Evolutionary conservation across 2,888 invertebrate species (phyloP), one percentile per base, ranked within the genome.

Genomic region (Amaurobius ferox): DNA sequence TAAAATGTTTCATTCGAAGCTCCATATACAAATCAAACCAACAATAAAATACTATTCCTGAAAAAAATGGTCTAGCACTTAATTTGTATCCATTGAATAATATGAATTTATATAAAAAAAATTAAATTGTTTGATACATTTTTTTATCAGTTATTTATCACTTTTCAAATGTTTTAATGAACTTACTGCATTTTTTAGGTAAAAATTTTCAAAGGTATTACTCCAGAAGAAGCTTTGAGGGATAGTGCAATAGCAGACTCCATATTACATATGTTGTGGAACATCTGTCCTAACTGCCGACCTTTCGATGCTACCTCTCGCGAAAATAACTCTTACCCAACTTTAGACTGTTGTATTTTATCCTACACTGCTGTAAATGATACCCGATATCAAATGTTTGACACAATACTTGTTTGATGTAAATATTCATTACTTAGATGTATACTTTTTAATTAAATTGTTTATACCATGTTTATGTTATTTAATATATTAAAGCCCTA

Each of bases 211-310:
- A 86, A 86, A 40, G 79, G 76, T 19, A 64, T 86, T 28, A 70
- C 74, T 40, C 79, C 86, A n/a, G 86, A 86, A 32, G 48, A 79
- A 23, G 79, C 74, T 2, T 32, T 86, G 16, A 70, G 23, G 9
- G 71, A 79, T 11, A n/a, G 19, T 26, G 13, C 40, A n/a, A 68
- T 40, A 62, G 32, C 79, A 11, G 19, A 76, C 3, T 35, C 61
- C 16, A 64, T 86, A 62, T 66, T 79, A 3, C 32, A 86, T 29
- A 74, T 79, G 79, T 28, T 86, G n/a, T 86, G 86, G 86, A 64
- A 72, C 23, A 71, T 86, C 9, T 86, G 86, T 48, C 86, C 86
- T 6, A 86, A 86, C 23, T 64, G 79, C 39, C 35, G 55, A 26
- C 86, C 86, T n/a, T 79, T 71, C 29, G 61, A 68, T 19, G 26